phyloP scores from a whole-genome alignment of 2,888 invertebrate genomes.

The Synanthedon myopaeformis region DNA sequence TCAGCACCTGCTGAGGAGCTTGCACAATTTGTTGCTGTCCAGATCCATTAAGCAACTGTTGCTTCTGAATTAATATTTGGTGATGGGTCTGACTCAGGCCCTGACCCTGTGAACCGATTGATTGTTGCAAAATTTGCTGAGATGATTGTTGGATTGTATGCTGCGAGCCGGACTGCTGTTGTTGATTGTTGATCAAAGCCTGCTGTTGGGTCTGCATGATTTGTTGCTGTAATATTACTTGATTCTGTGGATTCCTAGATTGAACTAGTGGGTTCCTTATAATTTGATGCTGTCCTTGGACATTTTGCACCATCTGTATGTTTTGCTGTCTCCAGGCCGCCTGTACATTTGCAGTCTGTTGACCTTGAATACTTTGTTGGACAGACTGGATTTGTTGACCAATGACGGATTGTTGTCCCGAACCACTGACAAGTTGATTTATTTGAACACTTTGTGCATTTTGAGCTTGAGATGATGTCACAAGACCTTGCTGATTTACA shows the following conservation, averaged over 20 bases:
- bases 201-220: slow-evolving; percentile 69
- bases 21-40: slow-evolving; percentile 64
- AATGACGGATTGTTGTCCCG: slow-evolving; percentile 45
- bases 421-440: slow-evolving; percentile 55
- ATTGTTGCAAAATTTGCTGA: slow-evolving; percentile 73
- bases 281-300: slow-evolving; percentile 65
- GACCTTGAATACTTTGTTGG: slow-evolving; percentile 54
- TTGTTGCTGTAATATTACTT: slow-evolving; percentile 69
- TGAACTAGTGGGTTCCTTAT: slow-evolving; percentile 60
- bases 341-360: slow-evolving; percentile 47
- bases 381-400: slow-evolving; percentile 65
- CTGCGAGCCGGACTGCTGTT: slow-evolving; percentile 63
- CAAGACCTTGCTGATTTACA: slow-evolving; percentile 50
- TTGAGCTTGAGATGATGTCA: slow-evolving; percentile 50
- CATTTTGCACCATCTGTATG: slow-evolving; percentile 64
- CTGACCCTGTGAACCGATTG: slow-evolving; percentile 66
- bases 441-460: slow-evolving; percentile 44
- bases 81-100: slow-evolving; percentile 60
- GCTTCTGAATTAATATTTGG: slow-evolving; percentile 65
- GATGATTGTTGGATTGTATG: slow-evolving; percentile 64
- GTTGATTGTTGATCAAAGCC: slow-evolving; percentile 51
- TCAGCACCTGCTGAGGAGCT: slow-evolving; percentile 65
- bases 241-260: slow-evolving; percentile 58
- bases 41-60: slow-evolving; percentile 69
- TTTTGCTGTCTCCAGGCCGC: slow-evolving; percentile 62